A percentile compares a stretch with the other conserved stretches of the same genome.
Evolutionary conservation across 2,888 invertebrate species (phyloP).

Genomic region (Anorthoa munda): DNA sequence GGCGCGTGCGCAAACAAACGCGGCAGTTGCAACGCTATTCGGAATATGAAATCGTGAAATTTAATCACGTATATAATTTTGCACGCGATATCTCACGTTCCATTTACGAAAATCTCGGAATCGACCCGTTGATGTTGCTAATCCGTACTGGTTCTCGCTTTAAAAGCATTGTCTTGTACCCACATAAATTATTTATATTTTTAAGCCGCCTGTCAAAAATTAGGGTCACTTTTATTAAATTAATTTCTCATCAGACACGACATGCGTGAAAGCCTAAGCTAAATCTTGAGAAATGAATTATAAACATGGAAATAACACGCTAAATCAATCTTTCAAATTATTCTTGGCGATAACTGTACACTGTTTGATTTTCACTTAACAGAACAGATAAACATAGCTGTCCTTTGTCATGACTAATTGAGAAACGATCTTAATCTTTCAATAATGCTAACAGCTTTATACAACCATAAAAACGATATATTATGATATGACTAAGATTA

Average conservation of each 20-base stretch:
- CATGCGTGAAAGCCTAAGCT: conserved; percentile 42
- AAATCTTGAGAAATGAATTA: conserved; percentile 45
- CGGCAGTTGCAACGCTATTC: conserved; percentile 69
- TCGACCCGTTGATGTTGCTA: conserved; percentile 59
- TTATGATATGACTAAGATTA: conserved; percentile 56
- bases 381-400: conserved; percentile 46
- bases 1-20: conserved; percentile 74
- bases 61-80: conserved; percentile 81
- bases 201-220: conserved; percentile 51
- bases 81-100: conserved; percentile 80
- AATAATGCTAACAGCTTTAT: conserved; percentile 39
- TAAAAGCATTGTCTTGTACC: conserved; percentile 61
- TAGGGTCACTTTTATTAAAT: conserved; percentile 62
- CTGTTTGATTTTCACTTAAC: conserved; percentile 48
- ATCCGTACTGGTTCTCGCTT: conserved; percentile 42
- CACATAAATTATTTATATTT: conserved; percentile 50
- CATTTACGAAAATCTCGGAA: conserved; percentile 73
- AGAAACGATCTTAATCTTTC: conserved; percentile 47
- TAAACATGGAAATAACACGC: conserved; percentile 34
- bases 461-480: conserved; percentile 45
- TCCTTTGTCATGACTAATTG: conserved; percentile 54
- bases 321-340: conserved; percentile 36
- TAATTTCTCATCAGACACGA: conserved; percentile 40
- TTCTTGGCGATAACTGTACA: conserved; percentile 38
- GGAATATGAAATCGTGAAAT: conserved; percentile 79